Evolutionary conservation across 2,113 vertebrate genomes (phyloP).

Genomic region (Pedetes capensis): DNA sequence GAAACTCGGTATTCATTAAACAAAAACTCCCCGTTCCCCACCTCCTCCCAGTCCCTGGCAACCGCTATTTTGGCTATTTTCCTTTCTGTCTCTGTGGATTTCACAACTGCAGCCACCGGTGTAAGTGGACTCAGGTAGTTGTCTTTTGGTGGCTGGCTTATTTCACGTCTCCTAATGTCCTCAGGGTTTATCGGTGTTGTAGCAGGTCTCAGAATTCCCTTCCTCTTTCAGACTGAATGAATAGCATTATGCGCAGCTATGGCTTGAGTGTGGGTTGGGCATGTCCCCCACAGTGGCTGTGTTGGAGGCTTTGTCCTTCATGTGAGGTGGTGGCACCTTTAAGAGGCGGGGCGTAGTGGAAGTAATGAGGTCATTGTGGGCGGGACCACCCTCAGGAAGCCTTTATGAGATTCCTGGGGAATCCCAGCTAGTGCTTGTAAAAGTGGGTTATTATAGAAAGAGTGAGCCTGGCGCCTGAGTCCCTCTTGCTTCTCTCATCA

Average conservation of each 20-base stretch:
- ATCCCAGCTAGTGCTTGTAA: background rate
- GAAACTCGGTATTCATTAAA: background rate
- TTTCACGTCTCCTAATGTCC: background rate
- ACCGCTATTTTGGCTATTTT: background rate
- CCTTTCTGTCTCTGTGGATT: background rate
- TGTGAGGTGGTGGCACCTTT: background rate
- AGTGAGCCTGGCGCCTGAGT: background rate
- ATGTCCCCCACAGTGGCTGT: background rate
- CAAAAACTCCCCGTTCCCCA: background rate
- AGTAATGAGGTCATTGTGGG: background rate
- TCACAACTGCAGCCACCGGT: background rate
- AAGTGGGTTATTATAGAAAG: background rate
- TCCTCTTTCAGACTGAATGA: background rate
- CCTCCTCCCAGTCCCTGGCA: rapidly evolving
- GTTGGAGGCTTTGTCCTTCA: background rate
- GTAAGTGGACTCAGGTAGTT: background rate
- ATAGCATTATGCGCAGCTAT: background rate
- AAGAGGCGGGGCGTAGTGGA: background rate
- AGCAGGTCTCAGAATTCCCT: background rate
- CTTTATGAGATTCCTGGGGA: background rate
- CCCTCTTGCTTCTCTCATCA: background rate
- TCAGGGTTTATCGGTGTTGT: background rate
- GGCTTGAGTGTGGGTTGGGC: no score
- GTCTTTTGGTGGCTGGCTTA: background rate
- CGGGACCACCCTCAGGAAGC: background rate